Conservation (phyloP, 2,888 invertebrate genomes). For the Drosophila paranaensis region DNA sequence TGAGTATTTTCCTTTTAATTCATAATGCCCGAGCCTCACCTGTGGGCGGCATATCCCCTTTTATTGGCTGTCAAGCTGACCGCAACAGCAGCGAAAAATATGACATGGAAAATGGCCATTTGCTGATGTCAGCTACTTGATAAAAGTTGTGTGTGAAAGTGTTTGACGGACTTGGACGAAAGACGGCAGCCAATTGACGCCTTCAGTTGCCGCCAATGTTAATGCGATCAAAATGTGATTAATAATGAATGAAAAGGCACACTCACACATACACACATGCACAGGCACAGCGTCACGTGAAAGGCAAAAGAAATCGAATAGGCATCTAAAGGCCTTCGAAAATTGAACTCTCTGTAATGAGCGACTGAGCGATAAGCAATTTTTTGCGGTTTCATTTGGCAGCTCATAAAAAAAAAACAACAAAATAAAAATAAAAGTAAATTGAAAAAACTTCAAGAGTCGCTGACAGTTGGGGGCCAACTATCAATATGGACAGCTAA, state of each 20-base stretch:
- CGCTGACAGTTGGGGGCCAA: constrained; percentile 4
- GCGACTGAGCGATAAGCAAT: constrained; percentile 34
- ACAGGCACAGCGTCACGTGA: constrained; percentile 48
- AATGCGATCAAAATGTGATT: constrained; percentile 71
- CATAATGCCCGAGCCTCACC: constrained; percentile 40
- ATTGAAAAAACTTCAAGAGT: background rate
- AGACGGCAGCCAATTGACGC: constrained; percentile 70
- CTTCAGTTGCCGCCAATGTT: constrained; percentile 54
- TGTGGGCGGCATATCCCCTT: constrained; percentile 29
- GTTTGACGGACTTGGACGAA: constrained; percentile 38
- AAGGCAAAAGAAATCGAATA: constrained; percentile 61
- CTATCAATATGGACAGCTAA: constrained; percentile 22
- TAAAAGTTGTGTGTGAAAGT: constrained; percentile 65
- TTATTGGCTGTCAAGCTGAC: constrained; percentile 19
- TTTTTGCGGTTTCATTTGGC: constrained; percentile 48
- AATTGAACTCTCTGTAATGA: constrained; percentile 34
- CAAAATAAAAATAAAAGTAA: background rate
- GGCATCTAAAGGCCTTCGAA: constrained; percentile 37
- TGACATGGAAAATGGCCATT: constrained; percentile 63
- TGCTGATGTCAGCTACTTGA: constrained; percentile 54
- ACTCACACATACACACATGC: constrained; percentile 1
- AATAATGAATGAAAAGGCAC: constrained; percentile 56
- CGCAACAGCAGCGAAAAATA: constrained; percentile 21
- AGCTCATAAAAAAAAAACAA: constrained; percentile 4
- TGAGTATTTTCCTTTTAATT: constrained; percentile 53